These are phyloP conservation scores for Neotoxoptera formosana DNA, from an alignment of 1,140 invertebrate genomes.

Conservation along the genomic window DNA sequence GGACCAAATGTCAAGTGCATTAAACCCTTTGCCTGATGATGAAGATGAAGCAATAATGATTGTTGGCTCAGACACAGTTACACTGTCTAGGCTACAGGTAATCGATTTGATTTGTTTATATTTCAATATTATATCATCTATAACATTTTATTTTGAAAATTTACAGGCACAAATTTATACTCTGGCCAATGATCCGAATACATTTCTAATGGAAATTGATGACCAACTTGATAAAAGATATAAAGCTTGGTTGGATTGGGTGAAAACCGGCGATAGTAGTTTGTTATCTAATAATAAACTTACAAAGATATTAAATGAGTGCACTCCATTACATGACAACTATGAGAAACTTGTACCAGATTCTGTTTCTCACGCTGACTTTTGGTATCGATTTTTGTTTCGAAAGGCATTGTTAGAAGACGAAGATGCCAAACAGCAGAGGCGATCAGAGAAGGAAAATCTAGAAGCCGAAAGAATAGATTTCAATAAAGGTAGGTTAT, in stretches of 20 bases:
- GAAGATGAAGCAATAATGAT: conserved; percentile 73
- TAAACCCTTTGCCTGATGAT: conserved; percentile 75
- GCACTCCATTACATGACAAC: conserved; percentile 61
- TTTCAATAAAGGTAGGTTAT: conserved; percentile 47
- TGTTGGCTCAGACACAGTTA: conserved; percentile 69
- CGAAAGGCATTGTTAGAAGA: conserved; percentile 63
- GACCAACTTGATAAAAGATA: conserved; percentile 63
- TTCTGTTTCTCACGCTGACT: conserved; percentile 61
- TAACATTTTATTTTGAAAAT: conserved; percentile 2
- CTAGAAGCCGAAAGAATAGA: conserved; percentile 59
- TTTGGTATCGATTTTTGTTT: conserved; percentile 63
- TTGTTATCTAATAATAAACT: conserved; percentile 64
- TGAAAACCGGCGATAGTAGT: conserved; percentile 65
- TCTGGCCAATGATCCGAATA: conserved; percentile 64
- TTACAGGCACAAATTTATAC: conserved; percentile 63
- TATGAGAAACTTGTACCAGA: conserved; percentile 61
- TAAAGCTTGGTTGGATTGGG: conserved; percentile 66
- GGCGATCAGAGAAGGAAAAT: conserved; percentile 60
- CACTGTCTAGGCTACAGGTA: conserved; percentile 70
- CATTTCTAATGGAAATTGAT: conserved; percentile 65
- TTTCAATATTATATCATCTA: neutral
- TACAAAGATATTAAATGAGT: conserved; percentile 60
- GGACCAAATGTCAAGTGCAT: conserved; percentile 70
- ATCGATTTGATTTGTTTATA: conserved; percentile 19
- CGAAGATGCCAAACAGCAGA: conserved; percentile 61